Conservation (phyloP, 2,113 vertebrate species). For the Cathartes aura region DNA sequence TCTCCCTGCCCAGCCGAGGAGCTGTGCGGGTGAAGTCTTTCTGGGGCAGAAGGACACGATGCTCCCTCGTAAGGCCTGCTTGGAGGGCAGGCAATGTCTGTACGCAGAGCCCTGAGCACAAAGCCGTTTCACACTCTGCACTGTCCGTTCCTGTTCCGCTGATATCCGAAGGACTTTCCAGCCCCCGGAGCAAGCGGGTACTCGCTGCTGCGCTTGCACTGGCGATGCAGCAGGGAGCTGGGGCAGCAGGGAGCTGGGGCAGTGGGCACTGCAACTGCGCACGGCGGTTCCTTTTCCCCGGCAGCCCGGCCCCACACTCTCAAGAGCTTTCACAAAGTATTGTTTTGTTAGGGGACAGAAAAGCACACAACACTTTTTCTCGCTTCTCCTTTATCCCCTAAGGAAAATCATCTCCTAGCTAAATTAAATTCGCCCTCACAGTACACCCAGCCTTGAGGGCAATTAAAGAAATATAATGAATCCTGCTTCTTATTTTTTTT, state of each 20-base stretch:
- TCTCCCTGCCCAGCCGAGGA: background rate
- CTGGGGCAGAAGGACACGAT: background rate
- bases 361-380: background rate
- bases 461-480: background rate
- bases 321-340: background rate
- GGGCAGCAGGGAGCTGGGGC: background rate
- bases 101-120: background rate
- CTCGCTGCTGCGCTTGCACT: accelerated
- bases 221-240: background rate
- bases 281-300: no score
- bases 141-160: accelerated
- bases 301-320: background rate
- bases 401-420: background rate
- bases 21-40: background rate
- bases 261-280: accelerated
- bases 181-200: accelerated
- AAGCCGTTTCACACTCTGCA: background rate
- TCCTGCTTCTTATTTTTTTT: background rate
- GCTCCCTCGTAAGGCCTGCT: background rate
- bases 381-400: background rate
- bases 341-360: background rate
- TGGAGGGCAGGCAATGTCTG: background rate
- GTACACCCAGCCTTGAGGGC: background rate
- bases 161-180: background rate
- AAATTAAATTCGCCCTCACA: background rate